Evolutionary conservation across 1,140 invertebrate species (phyloP).

Genomic region (Aphelenchoides avenae): DNA sequence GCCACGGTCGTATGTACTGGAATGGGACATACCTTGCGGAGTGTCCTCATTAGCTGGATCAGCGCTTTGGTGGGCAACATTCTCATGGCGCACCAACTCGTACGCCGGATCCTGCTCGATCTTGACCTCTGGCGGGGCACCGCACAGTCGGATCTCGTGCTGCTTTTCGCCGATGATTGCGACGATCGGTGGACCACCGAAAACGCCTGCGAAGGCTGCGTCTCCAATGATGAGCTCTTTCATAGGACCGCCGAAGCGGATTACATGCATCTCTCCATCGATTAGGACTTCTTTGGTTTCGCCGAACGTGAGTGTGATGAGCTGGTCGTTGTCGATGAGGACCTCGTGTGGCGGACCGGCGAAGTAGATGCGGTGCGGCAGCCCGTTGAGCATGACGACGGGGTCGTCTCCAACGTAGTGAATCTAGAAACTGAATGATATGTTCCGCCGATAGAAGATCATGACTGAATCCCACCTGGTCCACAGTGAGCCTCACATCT

Average conservation of each 20-base stretch:
- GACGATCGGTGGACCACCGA: slow-evolving; percentile 80
- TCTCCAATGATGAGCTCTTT: slow-evolving; percentile 85
- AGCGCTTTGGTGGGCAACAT: slow-evolving; percentile 23
- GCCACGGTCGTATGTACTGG: too few relatives aligned
- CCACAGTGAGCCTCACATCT: too few relatives aligned
- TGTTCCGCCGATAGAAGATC: too few relatives aligned
- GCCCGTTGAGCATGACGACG: slow-evolving; percentile 52
- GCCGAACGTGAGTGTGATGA: slow-evolving; percentile 46
- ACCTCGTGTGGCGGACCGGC: slow-evolving; percentile 43
- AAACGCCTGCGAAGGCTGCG: slow-evolving; percentile 77
- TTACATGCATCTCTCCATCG: slow-evolving; percentile 64
- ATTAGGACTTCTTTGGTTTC: slow-evolving; percentile 60
- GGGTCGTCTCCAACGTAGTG: slow-evolving; percentile 51
- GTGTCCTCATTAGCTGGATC: slow-evolving; percentile 14
- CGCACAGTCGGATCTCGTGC: slow-evolving; percentile 77
- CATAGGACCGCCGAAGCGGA: slow-evolving; percentile 83
- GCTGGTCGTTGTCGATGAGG: slow-evolving; percentile 43
- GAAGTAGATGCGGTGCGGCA: slow-evolving; percentile 50
- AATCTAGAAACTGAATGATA: slow-evolving; percentile 45
- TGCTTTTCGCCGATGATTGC: slow-evolving; percentile 74
- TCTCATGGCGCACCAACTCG: slow-evolving; percentile 50
- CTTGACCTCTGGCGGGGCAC: slow-evolving; percentile 70
- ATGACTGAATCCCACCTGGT: too few relatives aligned
- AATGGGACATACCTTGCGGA: slow-evolving; percentile 5
- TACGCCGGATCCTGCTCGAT: slow-evolving; percentile 61